Conservation (phyloP, 2,113 vertebrate species). For the Nyctibius bracteatus region DNA sequence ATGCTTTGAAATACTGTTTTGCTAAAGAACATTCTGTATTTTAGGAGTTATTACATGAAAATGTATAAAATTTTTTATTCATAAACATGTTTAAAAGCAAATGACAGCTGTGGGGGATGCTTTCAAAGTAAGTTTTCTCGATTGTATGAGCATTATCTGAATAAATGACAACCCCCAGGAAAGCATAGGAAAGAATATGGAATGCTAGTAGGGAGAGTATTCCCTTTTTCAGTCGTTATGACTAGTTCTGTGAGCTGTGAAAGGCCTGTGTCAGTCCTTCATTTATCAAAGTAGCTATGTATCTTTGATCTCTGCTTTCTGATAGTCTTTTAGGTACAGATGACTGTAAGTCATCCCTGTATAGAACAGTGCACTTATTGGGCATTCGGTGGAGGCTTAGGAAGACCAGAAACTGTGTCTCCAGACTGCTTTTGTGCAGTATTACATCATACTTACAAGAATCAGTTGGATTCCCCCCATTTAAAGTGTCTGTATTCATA, state of each 20-base stretch:
- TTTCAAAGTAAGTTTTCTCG: background rate
- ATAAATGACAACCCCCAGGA: background rate
- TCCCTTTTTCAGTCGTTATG: background rate
- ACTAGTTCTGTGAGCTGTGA: background rate
- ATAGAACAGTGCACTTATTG: background rate
- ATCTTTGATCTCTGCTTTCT: background rate
- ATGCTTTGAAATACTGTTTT: background rate
- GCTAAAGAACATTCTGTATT: background rate
- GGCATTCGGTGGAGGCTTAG: background rate
- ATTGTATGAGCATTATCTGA: background rate
- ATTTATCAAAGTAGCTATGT: background rate
- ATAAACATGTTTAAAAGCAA: background rate
- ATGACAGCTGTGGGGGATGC: background rate
- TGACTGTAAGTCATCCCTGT: background rate
- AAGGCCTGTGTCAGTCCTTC: background rate
- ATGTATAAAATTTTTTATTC: background rate
- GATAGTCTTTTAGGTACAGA: background rate
- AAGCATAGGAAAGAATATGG: background rate
- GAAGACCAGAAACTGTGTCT: accelerated
- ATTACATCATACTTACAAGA: background rate
- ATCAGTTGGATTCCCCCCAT: background rate
- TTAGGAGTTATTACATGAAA: background rate
- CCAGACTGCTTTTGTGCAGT: background rate
- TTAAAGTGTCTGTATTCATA: background rate
- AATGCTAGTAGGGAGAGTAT: background rate